Percentiles rank a stretch among this genome's conserved stretches.
phyloP scores from a whole-genome alignment of 2,113 vertebrate species.

The Crypturellus undulatus region DNA sequence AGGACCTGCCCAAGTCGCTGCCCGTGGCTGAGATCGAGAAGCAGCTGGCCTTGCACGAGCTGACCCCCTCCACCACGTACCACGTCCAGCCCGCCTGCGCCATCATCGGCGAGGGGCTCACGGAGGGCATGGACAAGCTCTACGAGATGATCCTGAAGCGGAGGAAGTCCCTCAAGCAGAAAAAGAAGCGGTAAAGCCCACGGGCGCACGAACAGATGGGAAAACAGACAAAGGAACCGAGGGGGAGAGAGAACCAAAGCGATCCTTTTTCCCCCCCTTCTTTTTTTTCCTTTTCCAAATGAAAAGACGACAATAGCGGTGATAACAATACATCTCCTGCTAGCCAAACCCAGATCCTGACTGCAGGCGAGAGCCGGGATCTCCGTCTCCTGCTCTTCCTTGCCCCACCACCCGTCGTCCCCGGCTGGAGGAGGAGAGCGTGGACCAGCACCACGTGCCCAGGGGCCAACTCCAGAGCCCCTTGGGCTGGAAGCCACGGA shows the following conservation, averaged over 20 bases:
- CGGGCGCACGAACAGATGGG: slow-evolving; percentile 23
- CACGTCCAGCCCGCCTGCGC: slow-evolving; percentile 96
- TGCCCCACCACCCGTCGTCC: neutral
- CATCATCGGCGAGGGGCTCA: slow-evolving; percentile 96
- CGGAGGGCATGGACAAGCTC: slow-evolving; percentile 97
- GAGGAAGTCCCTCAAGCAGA: slow-evolving; percentile 93
- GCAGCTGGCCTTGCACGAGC: slow-evolving; percentile 93
- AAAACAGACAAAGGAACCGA: slow-evolving; percentile 64
- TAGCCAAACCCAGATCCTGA: slow-evolving; percentile 36
- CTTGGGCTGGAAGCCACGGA: neutral
- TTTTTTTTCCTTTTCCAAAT: neutral
- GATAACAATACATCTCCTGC: slow-evolving; percentile 50
- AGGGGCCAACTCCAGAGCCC: neutral
- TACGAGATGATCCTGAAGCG: slow-evolving; percentile 97
- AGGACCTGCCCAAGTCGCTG: slow-evolving; percentile 94
- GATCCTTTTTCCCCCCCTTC: neutral
- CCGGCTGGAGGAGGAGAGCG: neutral
- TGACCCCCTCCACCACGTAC: slow-evolving; percentile 91
- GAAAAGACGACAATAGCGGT: slow-evolving; percentile 33
- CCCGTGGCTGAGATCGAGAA: slow-evolving; percentile 94
- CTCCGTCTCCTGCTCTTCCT: neutral
- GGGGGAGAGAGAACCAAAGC: slow-evolving; percentile 66
- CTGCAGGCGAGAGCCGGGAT: neutral
- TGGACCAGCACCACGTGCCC: neutral
- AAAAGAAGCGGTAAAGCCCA: slow-evolving; percentile 90